Percentiles rank a stretch among this genome's conserved stretches.
Evolutionary conservation across 2,113 vertebrate genomes (phyloP).

Genomic region (Neotoma lepida): DNA sequence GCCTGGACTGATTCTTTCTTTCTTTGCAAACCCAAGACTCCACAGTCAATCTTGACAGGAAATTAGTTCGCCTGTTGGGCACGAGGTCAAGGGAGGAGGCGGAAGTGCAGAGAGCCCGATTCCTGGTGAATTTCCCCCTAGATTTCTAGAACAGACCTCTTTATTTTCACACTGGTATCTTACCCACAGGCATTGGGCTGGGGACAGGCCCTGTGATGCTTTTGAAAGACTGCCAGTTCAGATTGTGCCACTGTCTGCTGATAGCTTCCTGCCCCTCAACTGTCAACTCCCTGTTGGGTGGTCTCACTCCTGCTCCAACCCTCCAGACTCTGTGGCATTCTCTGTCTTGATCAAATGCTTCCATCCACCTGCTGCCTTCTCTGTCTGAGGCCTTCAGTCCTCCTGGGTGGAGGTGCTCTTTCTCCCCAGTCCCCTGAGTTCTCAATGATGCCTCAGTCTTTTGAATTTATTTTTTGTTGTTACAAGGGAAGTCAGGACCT

Average conservation of each 20-base stretch:
- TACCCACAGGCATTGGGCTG: background rate
- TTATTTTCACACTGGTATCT: background rate
- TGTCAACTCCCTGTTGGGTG: background rate
- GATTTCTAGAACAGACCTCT: background rate
- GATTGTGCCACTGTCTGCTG: background rate
- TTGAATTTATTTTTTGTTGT: background rate
- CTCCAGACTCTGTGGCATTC: background rate
- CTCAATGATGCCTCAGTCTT: background rate
- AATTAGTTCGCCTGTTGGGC: background rate
- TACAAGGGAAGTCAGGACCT: background rate
- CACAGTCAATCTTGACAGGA: background rate
- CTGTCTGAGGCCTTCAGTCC: background rate
- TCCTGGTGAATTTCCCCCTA: background rate
- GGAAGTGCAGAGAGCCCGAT: background rate
- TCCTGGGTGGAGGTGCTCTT: fast-evolving
- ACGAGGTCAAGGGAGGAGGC: background rate
- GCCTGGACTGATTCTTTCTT: background rate
- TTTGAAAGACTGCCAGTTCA: background rate
- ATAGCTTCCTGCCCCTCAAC: background rate
- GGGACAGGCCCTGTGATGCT: background rate
- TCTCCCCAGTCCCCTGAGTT: background rate
- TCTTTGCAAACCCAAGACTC: background rate
- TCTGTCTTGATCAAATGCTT: background rate
- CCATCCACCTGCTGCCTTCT: background rate
- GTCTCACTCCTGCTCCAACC: background rate